A percentile compares a stretch with the other conserved stretches of the same genome.
Conservation (phyloP, 2,113 vertebrate genomes). For the Condylura cristata region DNA sequence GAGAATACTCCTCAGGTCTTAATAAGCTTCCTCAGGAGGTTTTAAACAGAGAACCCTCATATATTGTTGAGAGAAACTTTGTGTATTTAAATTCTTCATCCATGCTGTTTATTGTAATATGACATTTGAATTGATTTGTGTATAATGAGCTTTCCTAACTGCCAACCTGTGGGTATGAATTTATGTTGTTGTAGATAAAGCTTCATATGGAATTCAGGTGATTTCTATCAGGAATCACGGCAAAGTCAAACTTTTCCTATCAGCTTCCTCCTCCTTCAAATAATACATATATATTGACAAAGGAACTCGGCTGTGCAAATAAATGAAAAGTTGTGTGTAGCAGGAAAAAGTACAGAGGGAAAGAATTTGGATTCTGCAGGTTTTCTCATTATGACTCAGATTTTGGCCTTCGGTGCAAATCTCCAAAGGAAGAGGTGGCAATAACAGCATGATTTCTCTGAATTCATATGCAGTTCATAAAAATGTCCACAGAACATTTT, state of each 20-base stretch:
- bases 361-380: neutral
- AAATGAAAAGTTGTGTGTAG: neutral
- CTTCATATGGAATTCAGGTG: neutral
- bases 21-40: neutral
- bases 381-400: constrained; percentile 45
- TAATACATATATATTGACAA: neutral
- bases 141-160: neutral
- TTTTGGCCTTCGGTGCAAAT: constrained; percentile 5
- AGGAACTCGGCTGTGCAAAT: neutral
- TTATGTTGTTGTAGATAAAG: constrained; percentile 7
- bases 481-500: constrained; percentile 50
- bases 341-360: neutral
- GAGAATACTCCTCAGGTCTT: neutral
- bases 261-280: neutral
- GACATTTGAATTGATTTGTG: constrained; percentile 44
- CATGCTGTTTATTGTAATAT: neutral
- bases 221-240: constrained; percentile 24
- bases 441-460: neutral
- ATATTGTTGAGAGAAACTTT: neutral
- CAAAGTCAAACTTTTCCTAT: constrained; percentile 24
- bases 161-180: neutral
- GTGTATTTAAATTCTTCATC: neutral
- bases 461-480: constrained; percentile 57
- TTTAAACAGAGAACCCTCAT: neutral
- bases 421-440: constrained; percentile 4